Evolutionary conservation across 2,888 invertebrate genomes (phyloP), one percentile per base, ranked within the genome.

Genomic region (Pollenia angustigena): DNA sequence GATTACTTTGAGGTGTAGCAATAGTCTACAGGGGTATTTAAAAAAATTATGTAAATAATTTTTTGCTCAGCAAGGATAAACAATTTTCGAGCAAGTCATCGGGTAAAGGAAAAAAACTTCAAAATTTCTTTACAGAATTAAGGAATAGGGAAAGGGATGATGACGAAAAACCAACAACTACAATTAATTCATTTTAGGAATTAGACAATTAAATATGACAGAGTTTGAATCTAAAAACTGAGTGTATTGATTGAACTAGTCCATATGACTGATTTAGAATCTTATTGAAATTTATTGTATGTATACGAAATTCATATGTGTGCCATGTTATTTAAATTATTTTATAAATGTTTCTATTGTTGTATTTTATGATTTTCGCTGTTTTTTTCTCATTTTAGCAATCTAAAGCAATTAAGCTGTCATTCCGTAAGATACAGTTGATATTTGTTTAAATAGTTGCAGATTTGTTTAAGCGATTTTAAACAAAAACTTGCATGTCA

Each of bases 401-500:
- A 44, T 74, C 42, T n/a, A 18, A 56, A 10, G 54, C 48, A 58
- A 32, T 68, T 68, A 14, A 48, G 68, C 58, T 11, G n/a, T 46
- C 12, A 48, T 40, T 66, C 46, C 56, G 11, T 48, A 16, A 42
- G 48, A 8, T 46, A 23, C 8, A 46, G 52, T 46, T 62, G 16
- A n/a, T 74, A 23, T 44, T 3, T 10, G 4, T 14, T 40, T 1
- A 4, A 60, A 60, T 58, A 72, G 8, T 4, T 54, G 44, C 11
- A 14, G 11, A n/a, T 32, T 46, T 32, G 4, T 16, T 81, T 32
- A 44, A 71, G 18, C 50, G 40, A 42, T 52, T 68, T 54, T 16
- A 42, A 71, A 16, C 40, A 50, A 62, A 11, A 40, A 69, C 48
- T 82, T 62, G 66, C 74, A 60, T 52, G 48, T 76, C 12, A 54